Conservation (phyloP, 2,888 invertebrate genomes). For the Magallana nippona region DNA sequence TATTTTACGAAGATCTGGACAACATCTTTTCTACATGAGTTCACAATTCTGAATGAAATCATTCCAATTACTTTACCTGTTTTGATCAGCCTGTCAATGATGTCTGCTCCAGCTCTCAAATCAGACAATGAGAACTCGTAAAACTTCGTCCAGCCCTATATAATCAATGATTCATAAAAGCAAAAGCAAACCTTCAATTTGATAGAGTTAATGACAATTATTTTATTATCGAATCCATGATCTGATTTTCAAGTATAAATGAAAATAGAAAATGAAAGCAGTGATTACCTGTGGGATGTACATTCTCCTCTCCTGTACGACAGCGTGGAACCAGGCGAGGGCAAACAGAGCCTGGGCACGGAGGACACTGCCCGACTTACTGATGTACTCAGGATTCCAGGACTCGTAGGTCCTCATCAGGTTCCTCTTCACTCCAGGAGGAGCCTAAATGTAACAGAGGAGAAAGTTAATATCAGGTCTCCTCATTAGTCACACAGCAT, state of each 20-base stretch:
- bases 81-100: conserved; percentile 82
- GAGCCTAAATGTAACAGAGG: conserved; percentile 82
- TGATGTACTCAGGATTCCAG: conserved; percentile 83
- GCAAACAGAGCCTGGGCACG: conserved; percentile 85
- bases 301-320: conserved; percentile 91
- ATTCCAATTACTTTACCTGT: conserved; percentile 70
- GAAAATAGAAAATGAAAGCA: background rate
- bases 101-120: conserved; percentile 87
- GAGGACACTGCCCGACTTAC: conserved; percentile 74
- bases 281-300: conserved; percentile 88
- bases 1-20: background rate
- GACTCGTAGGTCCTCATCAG: conserved; percentile 87
- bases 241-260: background rate
- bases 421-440: conserved; percentile 92
- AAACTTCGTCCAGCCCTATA: conserved; percentile 91
- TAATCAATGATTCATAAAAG: no score
- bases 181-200: no score
- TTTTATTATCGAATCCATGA: no score
- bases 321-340: conserved; percentile 92
- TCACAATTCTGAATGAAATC: background rate
- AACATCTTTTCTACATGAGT: background rate
- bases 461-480: no score
- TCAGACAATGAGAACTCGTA: conserved; percentile 94
- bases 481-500: no score
- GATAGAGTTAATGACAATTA: no score